Base-by-base conservation (phyloP, 2,888 invertebrate species). In the Agrilus mali region DNA sequence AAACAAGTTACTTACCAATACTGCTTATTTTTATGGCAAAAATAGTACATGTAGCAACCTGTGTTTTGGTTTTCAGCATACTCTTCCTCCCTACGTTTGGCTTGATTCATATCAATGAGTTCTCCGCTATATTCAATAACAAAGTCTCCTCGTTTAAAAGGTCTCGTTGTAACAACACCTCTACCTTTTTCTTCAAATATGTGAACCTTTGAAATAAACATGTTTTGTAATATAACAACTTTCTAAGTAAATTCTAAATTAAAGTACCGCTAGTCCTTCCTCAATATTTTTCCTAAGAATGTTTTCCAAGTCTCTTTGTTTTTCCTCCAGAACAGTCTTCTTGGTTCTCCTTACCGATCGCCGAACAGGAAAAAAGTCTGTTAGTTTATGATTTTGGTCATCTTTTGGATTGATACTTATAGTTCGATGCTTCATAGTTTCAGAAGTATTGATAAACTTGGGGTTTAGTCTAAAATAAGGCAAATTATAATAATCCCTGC, bases 21-120 rank as follows among this genome's bases (percentile, higher is more conserved):
- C 68, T 87, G 86, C 66, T 86, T 85, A 63, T 85, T 86, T 57
- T 83, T 83, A 64, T 88, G 83, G 56, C 82, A 82, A 67, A 98
- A 98, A 70, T 96, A 98, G 73, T 96, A 98, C 97, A 98, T 97
- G 60, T 97, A 98, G 69, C 97, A 98, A 46, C 97, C 97, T 31
- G 87, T 81, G 55, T 77, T 82, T 52, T 83, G 80, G 66, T 94
- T 87, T 63, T 80, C 76, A 0, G 89, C 81, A 65, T 98, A 98
- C 45, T 76, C 68, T 42, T 71, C 67, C 61, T 98, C 97, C 7
- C 94, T 72, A 44, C 78, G 72, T 49, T 86, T 81, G 5, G 97
- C 97, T 61, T 85, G 83, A 8, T 75, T 72, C 49, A 85, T 75
- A 54, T 84, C 81, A 15, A 98, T 86, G 42, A 97, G 73, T 62